Conservation (phyloP, 2,888 invertebrate genomes). For the Caenorhabditis angaria region DNA sequence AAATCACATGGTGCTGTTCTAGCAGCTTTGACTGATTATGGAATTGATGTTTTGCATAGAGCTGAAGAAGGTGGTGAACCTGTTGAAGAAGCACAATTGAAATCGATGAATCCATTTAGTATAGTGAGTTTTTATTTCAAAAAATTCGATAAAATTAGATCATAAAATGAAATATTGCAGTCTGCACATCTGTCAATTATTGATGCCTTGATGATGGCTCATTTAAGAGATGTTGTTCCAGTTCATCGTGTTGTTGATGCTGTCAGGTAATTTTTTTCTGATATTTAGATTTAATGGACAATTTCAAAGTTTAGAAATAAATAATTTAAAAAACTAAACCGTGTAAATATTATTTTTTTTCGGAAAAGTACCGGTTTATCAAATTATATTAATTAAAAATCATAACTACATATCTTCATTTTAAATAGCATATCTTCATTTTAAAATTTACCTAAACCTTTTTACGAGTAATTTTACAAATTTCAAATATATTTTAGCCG, state of each 20-base stretch:
- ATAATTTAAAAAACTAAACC: too few relatives aligned
- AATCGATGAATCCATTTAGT: conserved; percentile 73
- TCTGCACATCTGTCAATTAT: conserved; percentile 74
- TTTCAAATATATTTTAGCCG: conserved; percentile 67
- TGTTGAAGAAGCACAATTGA: conserved; percentile 73
- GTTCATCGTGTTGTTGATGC: conserved; percentile 74
- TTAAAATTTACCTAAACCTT: background rate
- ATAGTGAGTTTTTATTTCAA: conserved; percentile 63
- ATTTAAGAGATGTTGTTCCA: conserved; percentile 72
- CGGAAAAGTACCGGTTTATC: too few relatives aligned
- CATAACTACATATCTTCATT: too few relatives aligned
- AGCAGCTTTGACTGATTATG: conserved; percentile 70
- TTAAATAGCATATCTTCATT: too few relatives aligned
- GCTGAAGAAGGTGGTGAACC: conserved; percentile 70
- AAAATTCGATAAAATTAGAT: background rate
- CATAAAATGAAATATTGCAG: conserved; percentile 65
- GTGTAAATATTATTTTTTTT: background rate
- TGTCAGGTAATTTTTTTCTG: conserved; percentile 71
- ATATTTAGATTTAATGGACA: too few relatives aligned
- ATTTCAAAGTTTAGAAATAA: background rate
- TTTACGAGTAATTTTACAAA: background rate
- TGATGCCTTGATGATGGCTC: conserved; percentile 74
- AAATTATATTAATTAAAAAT: too few relatives aligned
- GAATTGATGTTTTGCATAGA: conserved; percentile 70
- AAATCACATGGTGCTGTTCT: conserved; percentile 73